Percentiles rank a stretch among this genome's conserved stretches.
phyloP scores from a whole-genome alignment of 2,888 invertebrate species.

The Zootermopsis nevadensis region DNA sequence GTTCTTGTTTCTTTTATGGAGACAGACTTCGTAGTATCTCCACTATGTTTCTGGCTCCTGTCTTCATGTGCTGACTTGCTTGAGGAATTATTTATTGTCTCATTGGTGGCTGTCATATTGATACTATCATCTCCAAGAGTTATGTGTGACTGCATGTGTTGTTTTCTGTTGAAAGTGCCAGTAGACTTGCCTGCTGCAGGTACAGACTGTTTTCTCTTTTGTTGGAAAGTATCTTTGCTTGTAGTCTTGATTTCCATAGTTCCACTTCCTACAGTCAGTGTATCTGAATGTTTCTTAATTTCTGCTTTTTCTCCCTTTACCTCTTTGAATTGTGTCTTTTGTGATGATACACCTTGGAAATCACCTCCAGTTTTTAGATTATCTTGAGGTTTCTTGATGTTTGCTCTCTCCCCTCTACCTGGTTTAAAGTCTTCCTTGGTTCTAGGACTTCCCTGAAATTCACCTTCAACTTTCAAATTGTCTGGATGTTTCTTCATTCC shows the following conservation, averaged over 20 bases:
- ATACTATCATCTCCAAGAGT: slow-evolving; percentile 69
- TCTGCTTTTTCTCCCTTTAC: slow-evolving; percentile 66
- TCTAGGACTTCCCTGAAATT: slow-evolving; percentile 55
- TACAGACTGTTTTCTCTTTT: slow-evolving; percentile 67
- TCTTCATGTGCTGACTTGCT: slow-evolving; percentile 54
- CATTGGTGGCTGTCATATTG: slow-evolving; percentile 64
- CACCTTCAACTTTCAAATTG: slow-evolving; percentile 58
- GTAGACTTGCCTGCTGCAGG: slow-evolving; percentile 65
- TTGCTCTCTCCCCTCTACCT: slow-evolving; percentile 55
- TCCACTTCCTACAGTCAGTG: slow-evolving; percentile 65
- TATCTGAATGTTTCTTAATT: slow-evolving; percentile 65
- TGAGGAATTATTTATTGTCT: slow-evolving; percentile 64
- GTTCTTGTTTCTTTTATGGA: slow-evolving; percentile 62
- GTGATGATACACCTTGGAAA: slow-evolving; percentile 59
- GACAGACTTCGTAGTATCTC: slow-evolving; percentile 58
- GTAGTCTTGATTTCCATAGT: slow-evolving; percentile 69
- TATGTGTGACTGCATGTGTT: slow-evolving; percentile 76
- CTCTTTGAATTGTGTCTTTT: slow-evolving; percentile 56
- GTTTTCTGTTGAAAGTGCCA: slow-evolving; percentile 67
- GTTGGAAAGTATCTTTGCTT: slow-evolving; percentile 67
- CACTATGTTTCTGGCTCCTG: slow-evolving; percentile 49
- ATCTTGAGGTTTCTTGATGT: slow-evolving; percentile 54
- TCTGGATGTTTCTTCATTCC: slow-evolving; percentile 66
- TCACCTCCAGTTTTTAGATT: slow-evolving; percentile 68
- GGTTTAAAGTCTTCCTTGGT: slow-evolving; percentile 50